Evolutionary conservation across 2,888 invertebrate species (phyloP).

Genomic region (Tiliacea aurago): DNA sequence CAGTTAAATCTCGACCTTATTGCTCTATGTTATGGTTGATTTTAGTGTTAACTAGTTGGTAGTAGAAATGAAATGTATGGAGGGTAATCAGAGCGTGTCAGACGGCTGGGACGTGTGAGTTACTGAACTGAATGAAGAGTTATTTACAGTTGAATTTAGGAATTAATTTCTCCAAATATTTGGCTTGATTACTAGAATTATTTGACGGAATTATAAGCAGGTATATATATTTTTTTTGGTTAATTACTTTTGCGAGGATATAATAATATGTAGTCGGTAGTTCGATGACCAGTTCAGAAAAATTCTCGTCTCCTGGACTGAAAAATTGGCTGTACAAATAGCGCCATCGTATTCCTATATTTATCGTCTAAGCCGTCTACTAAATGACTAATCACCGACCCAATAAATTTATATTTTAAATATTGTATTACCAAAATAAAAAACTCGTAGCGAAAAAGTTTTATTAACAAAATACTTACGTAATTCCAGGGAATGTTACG

Average conservation of each 20-base stretch:
- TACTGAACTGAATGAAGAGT: conserved; percentile 86
- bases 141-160: conserved; percentile 81
- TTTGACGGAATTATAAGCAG: conserved; percentile 12
- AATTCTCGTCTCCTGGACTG: background rate
- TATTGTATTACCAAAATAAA: background rate
- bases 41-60: conserved; percentile 31
- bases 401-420: background rate
- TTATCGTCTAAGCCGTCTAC: background rate
- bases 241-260: too few species aligned
- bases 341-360: background rate
- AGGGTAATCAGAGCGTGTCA: conserved; percentile 84
- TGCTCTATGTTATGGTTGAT: conserved; percentile 40
- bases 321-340: background rate
- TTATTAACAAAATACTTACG: background rate
- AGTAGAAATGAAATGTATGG: conserved; percentile 88
- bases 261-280: too few species aligned
- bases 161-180: conserved; percentile 66
- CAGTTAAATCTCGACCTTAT: conserved; percentile 71
- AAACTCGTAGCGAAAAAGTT: background rate
- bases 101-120: conserved; percentile 82
- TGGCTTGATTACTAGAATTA: conserved; percentile 57
- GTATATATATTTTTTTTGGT: too few species aligned
- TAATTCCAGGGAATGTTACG: conserved; percentile 81
- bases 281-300: background rate
- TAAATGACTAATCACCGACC: too few species aligned